Base-by-base conservation (phyloP, 2,113 vertebrate genomes). In the Nycticebus coucang region DNA sequence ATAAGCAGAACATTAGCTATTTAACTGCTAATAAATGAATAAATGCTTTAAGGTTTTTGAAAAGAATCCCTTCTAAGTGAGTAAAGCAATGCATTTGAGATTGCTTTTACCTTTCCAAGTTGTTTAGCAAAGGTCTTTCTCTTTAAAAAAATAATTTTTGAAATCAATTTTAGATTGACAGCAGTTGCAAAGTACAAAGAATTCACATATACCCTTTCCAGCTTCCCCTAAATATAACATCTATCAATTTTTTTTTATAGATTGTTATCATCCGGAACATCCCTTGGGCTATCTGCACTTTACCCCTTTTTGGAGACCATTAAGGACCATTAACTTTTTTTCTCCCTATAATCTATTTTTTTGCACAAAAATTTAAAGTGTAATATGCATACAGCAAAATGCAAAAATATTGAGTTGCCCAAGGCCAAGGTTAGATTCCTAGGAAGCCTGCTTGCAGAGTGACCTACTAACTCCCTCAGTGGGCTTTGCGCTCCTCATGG, bases 11-110 rank as follows among this genome's bases (percentile, higher is more conserved):
- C 0, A 3, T 79, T 41, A 41, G 15, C 66, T 91, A 3, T 86
- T 96, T 84, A 83, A 94, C 62, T 93, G 24, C 86, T 57, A 81
- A 77, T 62, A 53, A 79, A 78, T 71, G 22, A 92, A 69, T 69
- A 18, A 75, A 87, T 50, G 33, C 12, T 79, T 72, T 24, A 84
- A 74, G 85, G 22, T 71, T 4, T 4, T 87, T 87, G 15, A 89
- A 59, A 64, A n/a, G 7, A 53, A 86, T 79, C 18, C 37, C 1
- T 75, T 74, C 28, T 86, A 80, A 91, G 35, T 55, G 69, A 69
- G 22, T 21, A 75, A 80, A 82, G 1, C 3, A 74, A 90, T 64
- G 93, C 24, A 50, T 81, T 60, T 72, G 55, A 35, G 75, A 41
- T 83, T 75, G 26, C 9, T 53, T 57, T 79, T 53, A 60, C 4